These are phyloP conservation scores for Euwallacea similis DNA, from an alignment of 1,140 invertebrate species.

Conservation along the genomic window DNA sequence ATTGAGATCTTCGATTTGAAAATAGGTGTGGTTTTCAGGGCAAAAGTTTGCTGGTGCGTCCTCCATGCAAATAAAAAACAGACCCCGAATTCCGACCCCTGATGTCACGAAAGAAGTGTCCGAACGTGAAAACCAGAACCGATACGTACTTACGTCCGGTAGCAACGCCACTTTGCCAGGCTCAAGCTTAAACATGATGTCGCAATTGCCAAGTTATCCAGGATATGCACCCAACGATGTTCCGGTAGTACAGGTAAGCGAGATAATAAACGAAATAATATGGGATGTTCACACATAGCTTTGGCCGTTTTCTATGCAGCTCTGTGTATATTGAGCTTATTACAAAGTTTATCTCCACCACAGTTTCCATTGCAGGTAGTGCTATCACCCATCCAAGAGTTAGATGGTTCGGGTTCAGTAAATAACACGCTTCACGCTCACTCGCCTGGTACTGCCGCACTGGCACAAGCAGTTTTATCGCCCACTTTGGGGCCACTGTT, in stretches of 20 bases:
- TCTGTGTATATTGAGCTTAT: not conserved
- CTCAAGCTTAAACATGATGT: conserved; percentile 64
- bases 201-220: conserved; percentile 60
- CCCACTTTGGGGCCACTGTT: conserved; percentile 65
- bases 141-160: conserved; percentile 43
- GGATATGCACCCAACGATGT: conserved; percentile 57
- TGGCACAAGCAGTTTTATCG: conserved; percentile 71
- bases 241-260: conserved; percentile 64
- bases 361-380: conserved; percentile 74
- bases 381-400: conserved; percentile 75
- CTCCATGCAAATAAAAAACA: conserved; percentile 68
- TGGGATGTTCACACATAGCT: not conserved
- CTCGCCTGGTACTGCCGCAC: conserved; percentile 66
- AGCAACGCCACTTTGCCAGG: conserved; percentile 41
- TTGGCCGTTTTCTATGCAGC: too few relatives aligned
- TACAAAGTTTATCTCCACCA: not conserved
- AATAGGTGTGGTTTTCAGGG: conserved; percentile 25
- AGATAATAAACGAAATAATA: not conserved
- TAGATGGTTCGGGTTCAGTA: conserved; percentile 66
- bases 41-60: conserved; percentile 52
- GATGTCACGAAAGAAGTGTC: conserved; percentile 78
- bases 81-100: conserved; percentile 82
- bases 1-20: too few relatives aligned
- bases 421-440: conserved; percentile 70
- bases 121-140: conserved; percentile 65